A percentile compares a stretch with the other conserved stretches of the same genome.
Conservation (phyloP, 2,113 vertebrate species). For the Rhinolophus ferrumequinum region DNA sequence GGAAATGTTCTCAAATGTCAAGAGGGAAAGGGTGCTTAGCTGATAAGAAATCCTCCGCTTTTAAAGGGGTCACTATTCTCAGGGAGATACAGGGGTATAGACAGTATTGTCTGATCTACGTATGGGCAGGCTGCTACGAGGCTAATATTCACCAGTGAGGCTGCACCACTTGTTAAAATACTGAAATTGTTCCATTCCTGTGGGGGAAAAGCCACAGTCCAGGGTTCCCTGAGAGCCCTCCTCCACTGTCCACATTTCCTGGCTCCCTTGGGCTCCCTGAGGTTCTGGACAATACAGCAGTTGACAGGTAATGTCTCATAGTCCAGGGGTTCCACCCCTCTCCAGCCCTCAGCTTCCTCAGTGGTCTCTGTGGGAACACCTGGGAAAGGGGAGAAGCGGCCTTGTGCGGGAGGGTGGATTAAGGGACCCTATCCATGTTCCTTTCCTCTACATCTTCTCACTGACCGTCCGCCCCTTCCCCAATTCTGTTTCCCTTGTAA, state of each 20-base stretch:
- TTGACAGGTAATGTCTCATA: not conserved
- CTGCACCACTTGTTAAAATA: not conserved
- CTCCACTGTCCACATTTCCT: not conserved
- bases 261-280: not conserved
- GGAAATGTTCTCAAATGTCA: conserved; percentile 38
- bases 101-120: not conserved
- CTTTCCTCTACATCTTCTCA: not conserved
- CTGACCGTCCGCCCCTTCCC: not conserved
- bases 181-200: not conserved
- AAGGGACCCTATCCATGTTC: not conserved
- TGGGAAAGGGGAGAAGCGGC: not conserved
- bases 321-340: not conserved
- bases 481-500: not conserved
- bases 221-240: not conserved
- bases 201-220: not conserved
- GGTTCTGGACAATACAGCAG: not conserved
- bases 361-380: not conserved
- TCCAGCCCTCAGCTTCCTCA: not conserved
- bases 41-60: not conserved
- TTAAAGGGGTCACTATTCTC: not conserved
- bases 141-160: not conserved
- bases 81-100: not conserved
- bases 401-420: not conserved
- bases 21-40: not conserved
- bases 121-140: not conserved